These are phyloP conservation scores for Synergus laeviventris DNA, from an alignment of 2,888 invertebrate genomes.

Conservation along the genomic window DNA sequence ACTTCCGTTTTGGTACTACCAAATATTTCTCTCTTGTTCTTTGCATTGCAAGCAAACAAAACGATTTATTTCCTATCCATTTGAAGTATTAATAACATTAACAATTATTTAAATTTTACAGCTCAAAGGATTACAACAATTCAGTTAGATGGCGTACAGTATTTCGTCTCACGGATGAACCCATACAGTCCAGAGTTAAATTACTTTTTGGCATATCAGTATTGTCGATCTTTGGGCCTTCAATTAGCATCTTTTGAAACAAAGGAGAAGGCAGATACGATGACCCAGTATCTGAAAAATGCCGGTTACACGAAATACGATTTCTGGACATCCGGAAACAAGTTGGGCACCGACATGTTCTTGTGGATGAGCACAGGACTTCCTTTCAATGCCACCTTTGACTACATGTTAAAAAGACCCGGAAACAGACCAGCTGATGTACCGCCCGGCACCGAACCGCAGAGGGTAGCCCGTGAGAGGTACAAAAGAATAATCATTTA, in stretches of 20 bases:
- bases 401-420: conserved; percentile 83
- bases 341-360: conserved; percentile 90
- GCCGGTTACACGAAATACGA: conserved; percentile 90
- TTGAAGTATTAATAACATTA: background rate
- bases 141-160: conserved; percentile 90
- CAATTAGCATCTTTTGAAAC: conserved; percentile 92
- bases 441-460: conserved; percentile 85
- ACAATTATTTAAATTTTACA: conserved; percentile 75
- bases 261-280: conserved; percentile 90
- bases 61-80: background rate
- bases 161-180: conserved; percentile 91
- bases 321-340: conserved; percentile 93
- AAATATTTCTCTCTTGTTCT: conserved; percentile 39
- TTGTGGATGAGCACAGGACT: conserved; percentile 93
- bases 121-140: conserved; percentile 92
- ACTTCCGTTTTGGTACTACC: conserved; percentile 47
- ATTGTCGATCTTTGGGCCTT: conserved; percentile 90
- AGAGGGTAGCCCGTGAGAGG: conserved; percentile 87
- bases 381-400: conserved; percentile 92
- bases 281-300: conserved; percentile 88
- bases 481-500: conserved; percentile 66
- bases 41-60: background rate
- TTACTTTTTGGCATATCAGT: conserved; percentile 91
- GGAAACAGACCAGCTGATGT: conserved; percentile 79
- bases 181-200: conserved; percentile 91